These are phyloP conservation scores for Chaetophractus vellerosus DNA, from an alignment of 2,797 vertebrate genomes.

Conservation along the genomic window DNA sequence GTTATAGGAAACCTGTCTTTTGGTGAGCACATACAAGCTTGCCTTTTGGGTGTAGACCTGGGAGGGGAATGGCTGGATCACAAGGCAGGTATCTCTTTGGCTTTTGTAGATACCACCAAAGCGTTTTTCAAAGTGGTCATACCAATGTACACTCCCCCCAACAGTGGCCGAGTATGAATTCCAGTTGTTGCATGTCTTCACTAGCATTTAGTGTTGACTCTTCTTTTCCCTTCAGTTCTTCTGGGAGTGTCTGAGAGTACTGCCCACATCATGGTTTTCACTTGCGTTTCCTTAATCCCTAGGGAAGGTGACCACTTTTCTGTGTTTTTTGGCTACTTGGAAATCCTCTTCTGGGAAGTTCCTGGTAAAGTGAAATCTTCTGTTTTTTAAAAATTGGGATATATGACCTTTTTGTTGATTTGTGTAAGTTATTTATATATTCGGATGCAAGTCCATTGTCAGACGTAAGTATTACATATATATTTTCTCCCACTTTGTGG, in stretches of 20 bases:
- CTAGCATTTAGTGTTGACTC: not conserved
- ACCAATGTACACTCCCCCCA: not conserved
- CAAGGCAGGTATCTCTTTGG: not conserved
- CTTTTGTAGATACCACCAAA: not conserved
- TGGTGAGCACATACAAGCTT: not conserved
- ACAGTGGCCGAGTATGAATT: not conserved
- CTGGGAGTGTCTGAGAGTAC: not conserved
- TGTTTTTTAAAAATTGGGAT: not conserved
- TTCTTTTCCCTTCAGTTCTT: not conserved
- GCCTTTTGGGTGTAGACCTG: not conserved
- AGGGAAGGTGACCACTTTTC: not conserved
- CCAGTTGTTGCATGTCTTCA: not conserved
- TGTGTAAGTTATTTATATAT: constrained; percentile 1
- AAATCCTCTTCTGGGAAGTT: constrained; percentile 50
- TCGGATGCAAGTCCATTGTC: not conserved
- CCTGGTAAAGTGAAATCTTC: constrained; percentile 17
- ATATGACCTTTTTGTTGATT: constrained; percentile 47
- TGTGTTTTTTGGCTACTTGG: not conserved
- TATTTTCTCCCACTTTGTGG: not conserved
- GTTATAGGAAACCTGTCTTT: not conserved
- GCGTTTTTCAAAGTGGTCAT: not conserved
- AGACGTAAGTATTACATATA: not conserved
- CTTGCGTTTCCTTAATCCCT: not conserved
- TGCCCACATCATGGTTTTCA: not conserved
- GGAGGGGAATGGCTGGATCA: not conserved